These are phyloP conservation scores for Frankliniella intonsa DNA, from an alignment of 2,888 invertebrate species.

Conservation along the genomic window DNA sequence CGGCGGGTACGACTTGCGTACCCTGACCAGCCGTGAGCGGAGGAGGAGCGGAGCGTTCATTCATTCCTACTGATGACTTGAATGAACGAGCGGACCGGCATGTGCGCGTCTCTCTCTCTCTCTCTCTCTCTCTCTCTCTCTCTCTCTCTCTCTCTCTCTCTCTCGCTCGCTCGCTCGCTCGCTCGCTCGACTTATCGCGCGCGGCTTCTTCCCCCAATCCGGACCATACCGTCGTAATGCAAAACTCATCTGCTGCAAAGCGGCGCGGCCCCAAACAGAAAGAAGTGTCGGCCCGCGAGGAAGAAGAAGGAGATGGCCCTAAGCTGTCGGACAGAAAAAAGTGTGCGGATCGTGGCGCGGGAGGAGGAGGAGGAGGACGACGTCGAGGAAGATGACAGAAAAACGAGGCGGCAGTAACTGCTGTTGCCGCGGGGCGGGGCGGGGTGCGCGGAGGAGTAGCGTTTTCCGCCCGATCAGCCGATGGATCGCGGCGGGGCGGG, in stretches of 20 bases:
- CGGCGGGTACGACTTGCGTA: no score
- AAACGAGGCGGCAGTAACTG: background rate
- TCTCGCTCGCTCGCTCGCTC: background rate
- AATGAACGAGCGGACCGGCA: background rate
- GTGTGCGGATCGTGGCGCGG: background rate
- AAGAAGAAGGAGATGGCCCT: background rate
- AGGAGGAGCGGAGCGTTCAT: no score
- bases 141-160: background rate
- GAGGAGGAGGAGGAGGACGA: background rate
- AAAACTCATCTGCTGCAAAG: background rate
- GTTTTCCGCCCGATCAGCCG: conserved; percentile 5
- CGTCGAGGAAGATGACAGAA: background rate
- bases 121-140: background rate
- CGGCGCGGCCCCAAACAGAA: background rate
- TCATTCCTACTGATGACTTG: background rate
- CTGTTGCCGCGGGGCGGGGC: background rate
- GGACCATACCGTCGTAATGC: background rate
- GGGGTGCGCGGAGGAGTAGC: background rate
- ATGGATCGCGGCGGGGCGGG: background rate
- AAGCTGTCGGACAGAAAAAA: background rate
- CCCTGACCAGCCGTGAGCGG: no score
- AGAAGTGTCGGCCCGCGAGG: background rate
- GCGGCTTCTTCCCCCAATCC: background rate
- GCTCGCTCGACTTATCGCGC: background rate
- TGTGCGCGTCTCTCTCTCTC: background rate